A percentile compares a stretch with the other conserved stretches of the same genome.
phyloP scores from a whole-genome alignment of 1,140 invertebrate species.

The Drosophila yakuba region DNA sequence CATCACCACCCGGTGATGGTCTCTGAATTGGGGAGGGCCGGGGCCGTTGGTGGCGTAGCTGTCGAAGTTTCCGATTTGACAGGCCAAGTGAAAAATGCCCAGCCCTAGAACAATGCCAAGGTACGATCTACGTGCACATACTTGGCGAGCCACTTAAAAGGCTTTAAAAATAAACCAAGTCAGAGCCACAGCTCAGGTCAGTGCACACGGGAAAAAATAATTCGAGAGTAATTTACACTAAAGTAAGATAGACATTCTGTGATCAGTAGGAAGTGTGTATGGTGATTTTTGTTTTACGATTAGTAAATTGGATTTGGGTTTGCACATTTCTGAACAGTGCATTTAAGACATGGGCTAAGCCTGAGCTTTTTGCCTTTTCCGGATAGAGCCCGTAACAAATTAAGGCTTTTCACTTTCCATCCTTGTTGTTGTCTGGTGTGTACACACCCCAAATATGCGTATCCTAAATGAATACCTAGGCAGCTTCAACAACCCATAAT shows the following conservation, averaged over 20 bases:
- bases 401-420: conserved; percentile 76
- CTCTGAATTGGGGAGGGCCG: conserved; percentile 26
- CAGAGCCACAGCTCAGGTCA: neutral
- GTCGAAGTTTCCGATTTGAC: conserved; percentile 63
- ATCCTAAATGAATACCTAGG: conserved; percentile 75
- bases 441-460: conserved; percentile 69
- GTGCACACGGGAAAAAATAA: neutral
- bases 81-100: conserved; percentile 66
- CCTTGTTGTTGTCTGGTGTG: conserved; percentile 42
- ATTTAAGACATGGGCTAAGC: conserved; percentile 24
- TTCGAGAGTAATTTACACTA: neutral
- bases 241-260: too few relatives aligned
- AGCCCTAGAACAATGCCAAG: conserved; percentile 62
- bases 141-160: conserved; percentile 67
- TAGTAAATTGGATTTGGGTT: too few relatives aligned
- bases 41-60: conserved; percentile 42
- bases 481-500: conserved; percentile 72
- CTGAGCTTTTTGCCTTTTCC: conserved; percentile 17
- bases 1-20: conserved; percentile 10
- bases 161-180: conserved; percentile 72
- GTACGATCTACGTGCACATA: conserved; percentile 53
- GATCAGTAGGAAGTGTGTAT: too few relatives aligned
- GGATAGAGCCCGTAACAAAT: conserved; percentile 49
- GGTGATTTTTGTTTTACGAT: too few relatives aligned
- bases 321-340: conserved; percentile 4